A percentile compares a stretch with the other conserved stretches of the same genome.
These are phyloP conservation scores for Andrena dorsata DNA, from an alignment of 2,888 invertebrate genomes.

Conservation along the genomic window DNA sequence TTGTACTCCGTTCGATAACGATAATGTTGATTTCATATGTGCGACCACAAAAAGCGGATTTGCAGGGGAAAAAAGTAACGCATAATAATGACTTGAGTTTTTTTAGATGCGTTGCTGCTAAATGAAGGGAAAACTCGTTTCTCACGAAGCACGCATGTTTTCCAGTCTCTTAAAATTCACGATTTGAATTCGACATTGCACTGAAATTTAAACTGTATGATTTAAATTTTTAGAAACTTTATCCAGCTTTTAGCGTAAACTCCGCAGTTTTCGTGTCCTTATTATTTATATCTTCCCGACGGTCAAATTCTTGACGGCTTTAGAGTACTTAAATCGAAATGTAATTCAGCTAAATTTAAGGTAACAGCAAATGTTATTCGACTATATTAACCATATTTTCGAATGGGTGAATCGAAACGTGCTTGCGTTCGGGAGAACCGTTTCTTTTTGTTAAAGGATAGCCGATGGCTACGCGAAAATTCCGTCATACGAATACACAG, in stretches of 20 bases:
- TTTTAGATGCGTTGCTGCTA: slow-evolving; percentile 46
- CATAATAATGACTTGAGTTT: slow-evolving; percentile 56
- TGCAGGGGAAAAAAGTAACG: slow-evolving; percentile 38
- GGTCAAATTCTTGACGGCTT: not conserved
- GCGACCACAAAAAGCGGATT: slow-evolving; percentile 28
- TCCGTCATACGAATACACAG: slow-evolving; percentile 24
- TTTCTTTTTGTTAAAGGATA: slow-evolving; percentile 27
- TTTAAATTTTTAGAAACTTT: not conserved
- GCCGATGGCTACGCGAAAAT: slow-evolving; percentile 35
- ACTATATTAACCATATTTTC: not conserved
- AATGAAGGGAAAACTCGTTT: not conserved
- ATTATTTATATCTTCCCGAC: not conserved
- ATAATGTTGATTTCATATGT: slow-evolving; percentile 55
- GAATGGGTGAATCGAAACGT: not conserved
- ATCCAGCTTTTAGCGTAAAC: too few relatives aligned
- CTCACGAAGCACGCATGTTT: not conserved
- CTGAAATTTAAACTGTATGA: too few relatives aligned
- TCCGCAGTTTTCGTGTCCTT: not conserved
- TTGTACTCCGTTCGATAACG: slow-evolving; percentile 54
- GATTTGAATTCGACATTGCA: too few relatives aligned
- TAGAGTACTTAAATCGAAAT: not conserved
- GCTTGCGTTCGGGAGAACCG: too few relatives aligned
- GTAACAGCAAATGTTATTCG: not conserved
- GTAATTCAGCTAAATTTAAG: not conserved
- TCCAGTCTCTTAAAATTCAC: too few relatives aligned